phyloP scores from a whole-genome alignment of 2,113 vertebrate genomes.

The Neomonachus schauinslandi region DNA sequence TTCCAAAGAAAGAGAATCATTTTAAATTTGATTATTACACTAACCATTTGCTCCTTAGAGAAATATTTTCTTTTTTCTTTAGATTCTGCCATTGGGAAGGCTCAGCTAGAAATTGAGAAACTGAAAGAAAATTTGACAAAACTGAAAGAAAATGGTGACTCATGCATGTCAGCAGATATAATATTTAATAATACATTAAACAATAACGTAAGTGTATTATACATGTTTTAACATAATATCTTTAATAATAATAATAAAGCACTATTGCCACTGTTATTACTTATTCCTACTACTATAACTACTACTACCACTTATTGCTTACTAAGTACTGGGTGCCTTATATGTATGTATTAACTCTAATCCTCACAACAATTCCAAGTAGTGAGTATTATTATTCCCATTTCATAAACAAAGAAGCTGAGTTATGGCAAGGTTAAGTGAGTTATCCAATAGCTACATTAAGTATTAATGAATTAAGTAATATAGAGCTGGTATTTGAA shows the following conservation, averaged over 20 bases:
- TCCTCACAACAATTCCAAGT: not conserved
- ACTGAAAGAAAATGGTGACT: constrained; percentile 86
- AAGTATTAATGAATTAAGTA: not conserved
- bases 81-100: constrained; percentile 85
- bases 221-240: not conserved
- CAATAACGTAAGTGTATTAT: not conserved
- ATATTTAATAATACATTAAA: not conserved
- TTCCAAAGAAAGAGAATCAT: not conserved
- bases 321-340: not conserved
- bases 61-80: constrained; percentile 54
- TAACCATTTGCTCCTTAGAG: not conserved
- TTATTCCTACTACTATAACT: not conserved
- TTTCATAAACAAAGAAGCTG: constrained; percentile 3
- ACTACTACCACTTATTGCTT: not conserved
- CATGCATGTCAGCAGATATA: not conserved
- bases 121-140: constrained; percentile 85
- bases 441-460: not conserved
- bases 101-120: constrained; percentile 84
- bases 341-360: not conserved
- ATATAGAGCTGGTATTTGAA: not conserved
- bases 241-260: not conserved
- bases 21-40: not conserved
- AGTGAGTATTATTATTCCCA: not conserved
- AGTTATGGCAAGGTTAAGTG: not conserved
- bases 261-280: not conserved